phyloP scores from a whole-genome alignment of 1,140 invertebrate genomes.

The Scaptomyza montana region DNA sequence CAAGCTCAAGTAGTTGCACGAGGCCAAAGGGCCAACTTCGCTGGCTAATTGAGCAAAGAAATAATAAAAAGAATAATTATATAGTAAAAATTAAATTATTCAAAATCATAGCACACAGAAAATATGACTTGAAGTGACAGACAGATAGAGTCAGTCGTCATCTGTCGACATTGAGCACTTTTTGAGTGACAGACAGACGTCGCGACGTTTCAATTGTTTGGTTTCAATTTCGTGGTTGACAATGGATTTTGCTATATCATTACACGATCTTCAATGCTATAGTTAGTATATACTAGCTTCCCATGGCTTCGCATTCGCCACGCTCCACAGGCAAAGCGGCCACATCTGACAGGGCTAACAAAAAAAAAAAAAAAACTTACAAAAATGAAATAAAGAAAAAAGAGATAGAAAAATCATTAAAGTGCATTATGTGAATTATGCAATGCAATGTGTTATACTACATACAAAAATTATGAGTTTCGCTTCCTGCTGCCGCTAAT shows the following conservation, averaged over 20 bases:
- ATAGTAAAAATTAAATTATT: too few species aligned
- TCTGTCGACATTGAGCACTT: conserved; percentile 21
- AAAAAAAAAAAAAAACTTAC: background rate
- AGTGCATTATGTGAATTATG: conserved; percentile 68
- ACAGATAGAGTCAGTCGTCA: conserved; percentile 8
- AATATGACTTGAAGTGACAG: conserved; percentile 47
- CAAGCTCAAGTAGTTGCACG: conserved; percentile 25
- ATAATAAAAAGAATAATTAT: conserved; percentile 12
- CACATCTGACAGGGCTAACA: conserved; percentile 47
- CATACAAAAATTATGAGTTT: conserved; percentile 62
- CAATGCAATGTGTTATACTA: conserved; percentile 34
- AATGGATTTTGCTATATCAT: conserved; percentile 80
- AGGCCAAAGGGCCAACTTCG: conserved; percentile 64
- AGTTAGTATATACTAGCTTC: conserved; percentile 50
- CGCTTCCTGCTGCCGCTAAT: conserved; percentile 70
- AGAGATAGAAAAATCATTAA: conserved; percentile 41
- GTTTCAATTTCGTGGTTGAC: conserved; percentile 80
- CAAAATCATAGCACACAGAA: conserved; percentile 7
- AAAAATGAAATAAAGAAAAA: conserved; percentile 20
- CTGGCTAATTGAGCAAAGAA: conserved; percentile 69
- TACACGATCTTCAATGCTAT: conserved; percentile 73
- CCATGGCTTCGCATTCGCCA: conserved; percentile 72
- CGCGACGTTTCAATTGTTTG: conserved; percentile 67
- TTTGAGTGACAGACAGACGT: conserved; percentile 35
- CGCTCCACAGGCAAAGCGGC: conserved; percentile 72